Base-by-base conservation (phyloP, 2,797 vertebrate species). In the Fratercula arctica region DNA sequence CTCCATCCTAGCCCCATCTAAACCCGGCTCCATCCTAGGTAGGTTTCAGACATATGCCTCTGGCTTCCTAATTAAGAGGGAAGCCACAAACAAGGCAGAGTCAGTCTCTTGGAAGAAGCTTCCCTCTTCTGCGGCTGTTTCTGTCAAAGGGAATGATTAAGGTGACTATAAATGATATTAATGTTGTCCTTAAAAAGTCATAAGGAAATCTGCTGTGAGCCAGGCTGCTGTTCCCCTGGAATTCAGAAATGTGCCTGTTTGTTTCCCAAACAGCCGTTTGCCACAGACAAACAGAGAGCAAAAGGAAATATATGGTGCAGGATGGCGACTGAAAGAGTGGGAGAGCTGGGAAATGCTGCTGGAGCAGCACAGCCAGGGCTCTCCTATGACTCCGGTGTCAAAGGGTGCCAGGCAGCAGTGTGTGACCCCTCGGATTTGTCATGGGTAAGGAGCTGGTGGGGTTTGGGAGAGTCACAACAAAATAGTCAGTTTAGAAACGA, bases 131-230 rank as follows among this genome's bases (percentile, higher is more conserved):
- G 76, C 0, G 0, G 24, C 79, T 94, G 56, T 80, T 96, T 84
- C 79, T 95, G 85, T 92, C 92, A 81, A 86, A 83, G 33, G 51
- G 63, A 69, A 88, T 91, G 37, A 94, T 92, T 72, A 78, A 66
- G 61, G 57, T 46, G 46, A 68, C 73, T 85, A 48, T 75, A 95
- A 95, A 84, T 81, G 6, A 85, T 94, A 92, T 78, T 85, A 93
- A 85, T 75, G 76, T 72, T 93, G 68, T 89, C 85, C 87, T 95
- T 87, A 81, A 94, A 91, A 96, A 93, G 54, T 75, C 91, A 69
- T 80, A 92, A 86, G 87, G 57, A 93, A 92, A 91, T 93, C 75
- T 94, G 91, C 53, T 92, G 37, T 53, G 41, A 89, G 73, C 37
- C 64, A 87, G 61, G 35, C 43, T 89, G 64, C 68, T 75, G 16